Percentiles rank a stretch among this genome's conserved stretches.
Conservation (phyloP, 2,113 vertebrate species). For the Sinosuthora webbiana region DNA sequence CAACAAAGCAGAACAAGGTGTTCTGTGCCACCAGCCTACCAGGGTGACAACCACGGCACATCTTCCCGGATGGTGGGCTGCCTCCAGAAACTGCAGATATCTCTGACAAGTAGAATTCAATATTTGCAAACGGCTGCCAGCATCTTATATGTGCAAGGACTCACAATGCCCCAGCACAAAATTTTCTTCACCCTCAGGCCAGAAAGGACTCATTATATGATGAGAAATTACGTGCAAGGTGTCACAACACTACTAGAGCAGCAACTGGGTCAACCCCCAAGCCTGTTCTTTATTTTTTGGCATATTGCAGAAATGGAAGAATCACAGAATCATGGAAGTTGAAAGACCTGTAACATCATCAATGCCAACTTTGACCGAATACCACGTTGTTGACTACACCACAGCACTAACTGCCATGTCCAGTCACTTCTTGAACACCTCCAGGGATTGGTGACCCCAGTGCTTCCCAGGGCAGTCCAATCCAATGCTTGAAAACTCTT, state of each 20-base stretch:
- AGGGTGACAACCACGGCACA: rapidly evolving
- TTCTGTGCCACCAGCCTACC: background rate
- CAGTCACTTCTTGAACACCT: background rate
- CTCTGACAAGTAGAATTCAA: background rate
- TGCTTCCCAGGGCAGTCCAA: background rate
- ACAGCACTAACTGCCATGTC: background rate
- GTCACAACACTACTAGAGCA: rapidly evolving
- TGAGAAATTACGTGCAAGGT: background rate
- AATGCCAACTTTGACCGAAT: background rate
- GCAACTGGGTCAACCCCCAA: background rate
- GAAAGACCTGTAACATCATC: background rate
- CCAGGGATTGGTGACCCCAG: background rate
- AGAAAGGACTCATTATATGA: background rate
- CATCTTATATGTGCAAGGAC: background rate
- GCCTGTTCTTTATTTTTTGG: background rate
- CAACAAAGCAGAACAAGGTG: background rate
- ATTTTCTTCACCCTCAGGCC: background rate
- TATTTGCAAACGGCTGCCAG: background rate
- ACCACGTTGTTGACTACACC: background rate
- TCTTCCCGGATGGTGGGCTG: background rate
- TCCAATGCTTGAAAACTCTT: background rate
- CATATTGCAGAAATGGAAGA: background rate
- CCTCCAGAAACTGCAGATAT: background rate
- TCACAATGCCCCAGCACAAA: rapidly evolving
- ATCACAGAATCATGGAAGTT: background rate